Base-by-base conservation (phyloP, 2,888 invertebrate species). In the Branchellion lobata region DNA sequence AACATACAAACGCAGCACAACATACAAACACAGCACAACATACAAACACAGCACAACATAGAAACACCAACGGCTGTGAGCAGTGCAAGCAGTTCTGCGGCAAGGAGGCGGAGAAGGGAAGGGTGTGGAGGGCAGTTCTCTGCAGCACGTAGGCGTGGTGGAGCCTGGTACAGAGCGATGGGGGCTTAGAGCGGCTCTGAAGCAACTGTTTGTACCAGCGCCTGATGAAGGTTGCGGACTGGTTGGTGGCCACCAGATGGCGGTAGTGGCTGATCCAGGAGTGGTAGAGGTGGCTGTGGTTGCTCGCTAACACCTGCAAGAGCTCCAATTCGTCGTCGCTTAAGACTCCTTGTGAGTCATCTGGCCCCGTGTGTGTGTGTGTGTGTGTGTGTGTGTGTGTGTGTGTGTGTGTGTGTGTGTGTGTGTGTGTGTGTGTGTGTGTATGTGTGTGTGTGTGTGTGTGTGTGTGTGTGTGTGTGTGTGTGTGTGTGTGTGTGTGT, bases 371-470 rank as follows among this genome's bases (percentile, higher is more conserved):
- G 34, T 72, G 72, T 33, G 34, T 72, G 72, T 72, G 34, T 72
- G 72, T 72, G n/a, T 72, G 72, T 33, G 34, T 72, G 72, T 72
- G 34, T 72, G 72, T 72, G 34, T 72, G 72, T 33, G 34, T 72
- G 72, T 72, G 34, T 72, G 72, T 72, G 34, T 72, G 72, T 72
- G 34, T 72, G 72, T 72, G 34, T 72, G 72, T 72, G 29, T 72
- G 72, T 72, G 34, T 72, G 72, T 72, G 34, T 72, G 72, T 72
- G 34, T 72, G 72, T 72, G 34, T 72, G 72, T 72, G 72, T 72
- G 34, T 72, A 29, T 31, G 34, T 72, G 33, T 33, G n/a, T n/a
- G n/a, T n/a, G n/a, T n/a, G n/a, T n/a, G n/a, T n/a, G n/a, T n/a
- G 27, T 68, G 68, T 24, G 27, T 68, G 68, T 24, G 27, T 68